These are phyloP conservation scores for Bicyclus anynana DNA, from an alignment of 1,140 invertebrate species.

Conservation along the genomic window DNA sequence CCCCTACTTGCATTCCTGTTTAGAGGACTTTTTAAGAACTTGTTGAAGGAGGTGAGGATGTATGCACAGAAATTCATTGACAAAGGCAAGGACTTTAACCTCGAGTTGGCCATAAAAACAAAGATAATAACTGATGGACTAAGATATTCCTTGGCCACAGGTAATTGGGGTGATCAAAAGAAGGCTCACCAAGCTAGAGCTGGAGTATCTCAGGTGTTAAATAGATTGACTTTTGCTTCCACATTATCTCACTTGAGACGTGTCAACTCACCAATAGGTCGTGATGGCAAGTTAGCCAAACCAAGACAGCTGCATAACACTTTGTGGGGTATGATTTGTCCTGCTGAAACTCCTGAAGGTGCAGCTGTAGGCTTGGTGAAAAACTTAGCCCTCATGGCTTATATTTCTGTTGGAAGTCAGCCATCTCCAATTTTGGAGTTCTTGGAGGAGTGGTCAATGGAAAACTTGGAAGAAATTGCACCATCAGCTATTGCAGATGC, in stretches of 20 bases:
- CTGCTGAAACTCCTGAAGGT: constrained; percentile 99
- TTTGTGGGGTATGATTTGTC: constrained; percentile 99
- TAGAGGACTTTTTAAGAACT: constrained; percentile 94
- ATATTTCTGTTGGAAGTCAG: constrained; percentile 99
- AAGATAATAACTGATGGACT: constrained; percentile 99
- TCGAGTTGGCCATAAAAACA: constrained; percentile 98
- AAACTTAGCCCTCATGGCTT: constrained; percentile 99
- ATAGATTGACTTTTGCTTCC: constrained; percentile 97
- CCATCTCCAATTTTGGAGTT: constrained; percentile 99
- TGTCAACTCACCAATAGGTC: constrained; percentile 98
- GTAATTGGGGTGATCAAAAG: constrained; percentile 99
- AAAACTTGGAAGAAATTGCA: constrained; percentile 98
- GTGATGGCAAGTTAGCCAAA: constrained; percentile 98
- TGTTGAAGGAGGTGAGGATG: constrained; percentile 97
- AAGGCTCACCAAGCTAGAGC: constrained; percentile 99
- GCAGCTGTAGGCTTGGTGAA: constrained; percentile 96
- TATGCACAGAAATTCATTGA: constrained; percentile 99
- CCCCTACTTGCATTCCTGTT: constrained; percentile 97
- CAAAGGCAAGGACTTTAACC: constrained; percentile 97
- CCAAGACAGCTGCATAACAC: constrained; percentile 99
- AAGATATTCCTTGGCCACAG: constrained; percentile 97
- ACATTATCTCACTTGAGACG: constrained; percentile 97
- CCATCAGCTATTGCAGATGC: constrained; percentile 97
- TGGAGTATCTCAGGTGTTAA: constrained; percentile 93
- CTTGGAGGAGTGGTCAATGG: constrained; percentile 99